phyloP scores from a whole-genome alignment of 2,797 vertebrate genomes.

The Sebastiscus tertius region DNA sequence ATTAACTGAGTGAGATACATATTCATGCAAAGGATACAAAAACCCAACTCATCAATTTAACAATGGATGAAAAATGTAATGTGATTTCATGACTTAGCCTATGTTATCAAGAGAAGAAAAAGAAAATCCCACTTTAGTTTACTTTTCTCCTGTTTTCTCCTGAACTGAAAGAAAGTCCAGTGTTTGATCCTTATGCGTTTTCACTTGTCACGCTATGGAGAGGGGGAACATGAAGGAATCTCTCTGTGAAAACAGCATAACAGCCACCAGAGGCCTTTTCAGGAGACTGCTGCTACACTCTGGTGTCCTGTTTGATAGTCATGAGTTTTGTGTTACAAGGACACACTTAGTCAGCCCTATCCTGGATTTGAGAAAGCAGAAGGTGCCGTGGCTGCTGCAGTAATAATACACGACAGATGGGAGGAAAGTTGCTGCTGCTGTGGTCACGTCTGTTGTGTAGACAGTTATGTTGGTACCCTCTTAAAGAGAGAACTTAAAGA shows the following conservation, averaged over 20 bases:
- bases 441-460: neutral
- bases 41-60: constrained; percentile 31
- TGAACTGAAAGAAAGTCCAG: constrained; percentile 11
- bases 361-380: neutral
- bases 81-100: constrained; percentile 7
- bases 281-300: neutral
- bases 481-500: neutral
- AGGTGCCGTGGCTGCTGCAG: constrained; percentile 8
- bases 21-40: constrained; percentile 45
- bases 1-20: constrained; percentile 38
- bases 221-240: neutral
- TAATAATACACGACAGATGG: neutral
- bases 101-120: constrained; percentile 2
- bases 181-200: neutral
- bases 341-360: constrained; percentile 36
- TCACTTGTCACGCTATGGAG: neutral
- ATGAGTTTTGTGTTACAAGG: constrained; percentile 50
- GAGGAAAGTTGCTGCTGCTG: neutral
- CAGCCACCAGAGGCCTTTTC: constrained; percentile 1
- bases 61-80: constrained; percentile 8
- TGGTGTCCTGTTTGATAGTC: constrained; percentile 24
- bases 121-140: neutral
- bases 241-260: neutral
- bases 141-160: neutral
- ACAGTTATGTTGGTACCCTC: neutral